Conservation (phyloP, 1,140 invertebrate genomes). For the Achatina immaculata region DNA sequence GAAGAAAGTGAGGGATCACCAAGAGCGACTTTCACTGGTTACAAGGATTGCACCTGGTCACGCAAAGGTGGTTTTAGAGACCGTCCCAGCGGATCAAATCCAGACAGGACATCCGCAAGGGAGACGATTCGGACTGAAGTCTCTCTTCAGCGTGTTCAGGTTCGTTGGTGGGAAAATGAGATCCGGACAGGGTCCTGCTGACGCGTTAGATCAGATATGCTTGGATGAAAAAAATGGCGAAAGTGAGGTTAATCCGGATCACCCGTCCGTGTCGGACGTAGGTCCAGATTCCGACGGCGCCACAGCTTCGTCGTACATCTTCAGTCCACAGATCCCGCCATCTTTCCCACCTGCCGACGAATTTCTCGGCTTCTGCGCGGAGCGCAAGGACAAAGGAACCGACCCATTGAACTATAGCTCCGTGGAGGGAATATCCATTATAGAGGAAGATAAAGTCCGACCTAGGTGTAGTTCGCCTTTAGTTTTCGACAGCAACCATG, state of each 20-base stretch:
- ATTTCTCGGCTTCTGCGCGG: background rate
- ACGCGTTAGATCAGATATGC: background rate
- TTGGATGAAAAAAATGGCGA: background rate
- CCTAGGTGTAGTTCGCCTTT: background rate
- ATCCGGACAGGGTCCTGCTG: conserved; percentile 15
- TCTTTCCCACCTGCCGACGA: background rate
- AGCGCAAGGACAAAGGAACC: too few relatives aligned
- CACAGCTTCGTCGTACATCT: conserved; percentile 6
- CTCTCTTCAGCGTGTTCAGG: conserved; percentile 35
- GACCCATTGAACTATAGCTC: too few relatives aligned
- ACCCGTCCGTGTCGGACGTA: background rate
- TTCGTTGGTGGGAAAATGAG: conserved; percentile 45
- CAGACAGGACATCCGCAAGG: background rate
- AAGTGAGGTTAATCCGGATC: background rate
- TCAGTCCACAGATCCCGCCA: background rate
- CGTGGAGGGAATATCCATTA: background rate
- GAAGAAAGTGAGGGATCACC: conserved; percentile 45
- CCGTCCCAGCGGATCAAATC: background rate
- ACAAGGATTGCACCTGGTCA: conserved; percentile 45
- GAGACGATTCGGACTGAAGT: conserved; percentile 30
- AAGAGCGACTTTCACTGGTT: conserved; percentile 47
- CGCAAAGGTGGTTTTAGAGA: conserved; percentile 39
- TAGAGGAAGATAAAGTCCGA: background rate
- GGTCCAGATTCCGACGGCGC: background rate
- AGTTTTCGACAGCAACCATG: background rate